These are phyloP conservation scores for Agriopis leucophaearia DNA, from an alignment of 2,888 invertebrate species.

Conservation along the genomic window DNA sequence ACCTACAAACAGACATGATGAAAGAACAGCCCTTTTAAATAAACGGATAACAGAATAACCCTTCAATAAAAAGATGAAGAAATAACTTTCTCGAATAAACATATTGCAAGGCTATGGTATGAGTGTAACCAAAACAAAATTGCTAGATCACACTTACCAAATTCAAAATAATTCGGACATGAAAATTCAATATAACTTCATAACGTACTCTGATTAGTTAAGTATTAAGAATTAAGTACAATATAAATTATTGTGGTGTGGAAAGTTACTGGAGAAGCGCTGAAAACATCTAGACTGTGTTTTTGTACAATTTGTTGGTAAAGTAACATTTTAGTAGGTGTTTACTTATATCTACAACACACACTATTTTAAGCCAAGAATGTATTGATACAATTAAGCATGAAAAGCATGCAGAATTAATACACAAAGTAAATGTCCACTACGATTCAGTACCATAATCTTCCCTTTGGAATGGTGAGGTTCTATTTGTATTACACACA, in stretches of 20 bases:
- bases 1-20: slow-evolving; percentile 87
- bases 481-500: slow-evolving; percentile 17
- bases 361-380: slow-evolving; percentile 49
- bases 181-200: background rate
- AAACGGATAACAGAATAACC: background rate
- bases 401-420: slow-evolving; percentile 61
- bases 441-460: slow-evolving; percentile 42
- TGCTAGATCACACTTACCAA: slow-evolving; percentile 24
- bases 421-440: slow-evolving; percentile 58
- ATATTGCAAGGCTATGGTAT: slow-evolving; percentile 17
- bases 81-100: background rate
- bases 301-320: background rate
- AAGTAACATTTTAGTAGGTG: background rate
- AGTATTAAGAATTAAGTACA: background rate
- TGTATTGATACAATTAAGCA: slow-evolving; percentile 50
- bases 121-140: slow-evolving; percentile 12
- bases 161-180: slow-evolving; percentile 3
- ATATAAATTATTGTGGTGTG: background rate
- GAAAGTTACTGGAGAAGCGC: background rate
- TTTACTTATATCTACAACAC: slow-evolving; percentile 36
- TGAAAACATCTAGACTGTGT: background rate
- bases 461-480: slow-evolving; percentile 4
- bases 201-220: background rate
- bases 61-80: too few relatives aligned
- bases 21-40: slow-evolving; percentile 4